Percentiles rank a stretch among this genome's conserved stretches.
These are phyloP conservation scores for Panurus biarmicus DNA, from an alignment of 2,113 vertebrate species.

Conservation along the genomic window DNA sequence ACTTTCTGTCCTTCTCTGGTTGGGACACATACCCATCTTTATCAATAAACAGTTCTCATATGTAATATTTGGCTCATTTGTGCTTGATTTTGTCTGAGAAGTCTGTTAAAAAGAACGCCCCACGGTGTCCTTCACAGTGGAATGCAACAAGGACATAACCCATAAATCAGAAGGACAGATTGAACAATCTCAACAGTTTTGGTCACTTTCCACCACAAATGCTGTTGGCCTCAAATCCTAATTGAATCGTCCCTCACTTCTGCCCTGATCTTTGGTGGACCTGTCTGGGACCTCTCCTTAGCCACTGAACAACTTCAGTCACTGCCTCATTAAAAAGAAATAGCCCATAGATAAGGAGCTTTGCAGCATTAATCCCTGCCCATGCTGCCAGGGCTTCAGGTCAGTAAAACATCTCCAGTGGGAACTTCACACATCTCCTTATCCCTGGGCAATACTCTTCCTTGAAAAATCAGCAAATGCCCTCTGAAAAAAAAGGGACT, in stretches of 20 bases:
- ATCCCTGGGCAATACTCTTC: background rate
- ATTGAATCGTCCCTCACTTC: background rate
- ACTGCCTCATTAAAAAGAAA: background rate
- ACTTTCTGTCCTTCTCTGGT: background rate
- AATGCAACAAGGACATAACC: accelerated
- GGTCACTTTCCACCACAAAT: background rate
- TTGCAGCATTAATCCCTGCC: background rate
- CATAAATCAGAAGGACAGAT: background rate
- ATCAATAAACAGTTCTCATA: background rate
- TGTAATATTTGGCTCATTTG: background rate
- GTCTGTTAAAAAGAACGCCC: background rate
- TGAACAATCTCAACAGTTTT: background rate
- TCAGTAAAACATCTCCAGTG: background rate
- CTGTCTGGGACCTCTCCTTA: background rate
- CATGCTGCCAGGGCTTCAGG: no score
- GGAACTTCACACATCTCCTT: background rate
- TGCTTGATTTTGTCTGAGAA: background rate
- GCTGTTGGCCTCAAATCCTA: background rate
- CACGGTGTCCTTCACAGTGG: accelerated
- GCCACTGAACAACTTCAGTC: background rate
- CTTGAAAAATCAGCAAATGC: background rate
- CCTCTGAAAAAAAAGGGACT: background rate
- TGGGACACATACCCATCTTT: background rate
- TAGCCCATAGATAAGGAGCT: background rate
- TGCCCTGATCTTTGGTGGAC: background rate